Percentiles rank a stretch among this genome's conserved stretches.
Evolutionary conservation across 2,113 vertebrate species (phyloP).

Genomic region (Chlorodrepanis virens): DNA sequence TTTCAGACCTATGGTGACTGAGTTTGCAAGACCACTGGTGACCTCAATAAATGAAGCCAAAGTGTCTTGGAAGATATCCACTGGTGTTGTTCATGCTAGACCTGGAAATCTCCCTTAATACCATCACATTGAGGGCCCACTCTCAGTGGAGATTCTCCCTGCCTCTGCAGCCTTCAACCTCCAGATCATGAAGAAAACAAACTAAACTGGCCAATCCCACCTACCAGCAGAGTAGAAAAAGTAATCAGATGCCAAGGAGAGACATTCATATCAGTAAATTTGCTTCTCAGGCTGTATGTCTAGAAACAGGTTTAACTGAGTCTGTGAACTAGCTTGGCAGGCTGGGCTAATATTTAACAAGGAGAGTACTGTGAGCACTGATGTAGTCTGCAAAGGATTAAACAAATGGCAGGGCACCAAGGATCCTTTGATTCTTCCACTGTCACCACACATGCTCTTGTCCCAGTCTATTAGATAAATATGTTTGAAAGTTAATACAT

Average conservation of each 20-base stretch:
- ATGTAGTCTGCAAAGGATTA: neutral
- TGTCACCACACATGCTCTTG: fast-evolving
- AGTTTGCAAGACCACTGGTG: neutral
- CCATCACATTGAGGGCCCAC: neutral
- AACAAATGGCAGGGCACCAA: neutral
- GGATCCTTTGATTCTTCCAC: neutral
- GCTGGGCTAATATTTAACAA: neutral
- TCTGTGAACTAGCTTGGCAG: neutral
- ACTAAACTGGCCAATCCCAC: neutral
- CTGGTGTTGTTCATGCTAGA: neutral
- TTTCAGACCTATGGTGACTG: neutral
- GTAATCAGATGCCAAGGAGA: neutral
- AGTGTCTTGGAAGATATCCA: neutral
- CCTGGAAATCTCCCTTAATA: neutral
- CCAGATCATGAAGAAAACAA: neutral
- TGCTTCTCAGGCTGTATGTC: neutral
- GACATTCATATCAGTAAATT: neutral
- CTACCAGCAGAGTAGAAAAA: neutral
- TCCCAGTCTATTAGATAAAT: neutral
- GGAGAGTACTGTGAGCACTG: neutral
- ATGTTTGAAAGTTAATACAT: neutral
- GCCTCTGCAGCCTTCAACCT: neutral
- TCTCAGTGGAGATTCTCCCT: neutral
- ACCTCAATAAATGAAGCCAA: neutral
- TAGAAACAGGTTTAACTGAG: neutral